Evolutionary conservation across 2,888 invertebrate genomes (phyloP).

Genomic region (Thyatira batis): DNA sequence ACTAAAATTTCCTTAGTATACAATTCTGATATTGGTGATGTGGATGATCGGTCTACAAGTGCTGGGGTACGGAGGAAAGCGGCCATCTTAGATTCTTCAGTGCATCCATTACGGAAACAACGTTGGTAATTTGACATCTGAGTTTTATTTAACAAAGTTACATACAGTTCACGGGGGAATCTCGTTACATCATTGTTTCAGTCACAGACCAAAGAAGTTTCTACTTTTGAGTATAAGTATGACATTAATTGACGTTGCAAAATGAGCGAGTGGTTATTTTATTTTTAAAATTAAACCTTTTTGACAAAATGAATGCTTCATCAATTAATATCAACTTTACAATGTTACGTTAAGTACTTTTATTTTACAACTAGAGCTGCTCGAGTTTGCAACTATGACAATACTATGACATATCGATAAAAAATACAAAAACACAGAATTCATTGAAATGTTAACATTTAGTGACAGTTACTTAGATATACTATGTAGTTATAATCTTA

Average conservation of each 20-base stretch:
- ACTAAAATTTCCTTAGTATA: conserved; percentile 77
- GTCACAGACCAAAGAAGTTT: background rate
- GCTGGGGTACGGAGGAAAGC: conserved; percentile 21
- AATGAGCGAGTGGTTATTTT: conserved; percentile 21
- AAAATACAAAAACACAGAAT: conserved; percentile 6
- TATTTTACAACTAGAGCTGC: background rate
- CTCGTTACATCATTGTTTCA: background rate
- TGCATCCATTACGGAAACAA: background rate
- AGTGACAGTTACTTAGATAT: conserved; percentile 7
- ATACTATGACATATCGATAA: conserved; percentile 9
- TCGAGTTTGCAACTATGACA: background rate
- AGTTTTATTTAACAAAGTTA: background rate
- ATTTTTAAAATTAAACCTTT: background rate
- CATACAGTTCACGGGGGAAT: background rate
- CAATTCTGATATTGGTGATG: conserved; percentile 60
- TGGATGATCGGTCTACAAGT: conserved; percentile 41
- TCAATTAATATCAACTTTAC: background rate
- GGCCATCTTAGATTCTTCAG: background rate
- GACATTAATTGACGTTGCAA: conserved; percentile 24
- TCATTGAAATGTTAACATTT: conserved; percentile 3
- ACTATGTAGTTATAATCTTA: conserved; percentile 7
- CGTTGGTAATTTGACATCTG: background rate
- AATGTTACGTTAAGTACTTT: background rate
- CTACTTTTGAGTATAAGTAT: background rate
- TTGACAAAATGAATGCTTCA: background rate